Base-by-base conservation (phyloP, 2,113 vertebrate species). In the Pseudopodoces humilis region DNA sequence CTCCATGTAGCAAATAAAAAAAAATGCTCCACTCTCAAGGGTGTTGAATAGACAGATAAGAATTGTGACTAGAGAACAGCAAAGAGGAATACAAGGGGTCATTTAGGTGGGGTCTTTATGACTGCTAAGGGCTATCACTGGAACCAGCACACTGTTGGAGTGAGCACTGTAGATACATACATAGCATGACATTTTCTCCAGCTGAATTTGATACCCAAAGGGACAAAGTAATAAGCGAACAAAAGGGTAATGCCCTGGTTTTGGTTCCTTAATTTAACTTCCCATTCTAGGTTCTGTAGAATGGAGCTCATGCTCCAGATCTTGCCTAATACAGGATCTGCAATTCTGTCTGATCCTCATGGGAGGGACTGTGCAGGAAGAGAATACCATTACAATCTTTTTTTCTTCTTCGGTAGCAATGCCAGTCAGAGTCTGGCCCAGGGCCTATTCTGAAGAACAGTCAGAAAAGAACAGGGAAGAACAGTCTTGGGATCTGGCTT, bases 21-120 rank as follows among this genome's bases (percentile, higher is more conserved):
- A 90, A 97, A 94, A 90, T 81, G 39, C 15, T 90, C 14, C 1
- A 5, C 27, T 97, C 22, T 95, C 83, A 95, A 84, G 37, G 68
- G 49, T 90, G 43, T 81, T 85, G 64, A n/a, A 30, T 70, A 96
- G 77, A 85, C 30, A 89, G 47, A 82, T 93, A 86, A 81, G 52
- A 96, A 94, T 94, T 69, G 41, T 69, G 62, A 58, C 88, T 2
- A 5, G 11, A 56, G 46, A 78, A 60, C 5, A 92, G 77, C 56
- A 89, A 90, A 93, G 30, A 23, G 21, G 13, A 86, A 82, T 83
- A 91, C 9, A 37, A 89, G 31, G 7, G 5, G 8, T 81, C 50
- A 74, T 72, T 83, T 24, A 52, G 30, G 13, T 62, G 53, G n/a
- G 39, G 43, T 83, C 10, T n/a, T 27, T 21, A 62, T 60, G 50